Percentiles rank a stretch among this genome's conserved stretches.
These are phyloP conservation scores for Sthenelais limicola DNA, from an alignment of 2,888 invertebrate species.

Conservation along the genomic window DNA sequence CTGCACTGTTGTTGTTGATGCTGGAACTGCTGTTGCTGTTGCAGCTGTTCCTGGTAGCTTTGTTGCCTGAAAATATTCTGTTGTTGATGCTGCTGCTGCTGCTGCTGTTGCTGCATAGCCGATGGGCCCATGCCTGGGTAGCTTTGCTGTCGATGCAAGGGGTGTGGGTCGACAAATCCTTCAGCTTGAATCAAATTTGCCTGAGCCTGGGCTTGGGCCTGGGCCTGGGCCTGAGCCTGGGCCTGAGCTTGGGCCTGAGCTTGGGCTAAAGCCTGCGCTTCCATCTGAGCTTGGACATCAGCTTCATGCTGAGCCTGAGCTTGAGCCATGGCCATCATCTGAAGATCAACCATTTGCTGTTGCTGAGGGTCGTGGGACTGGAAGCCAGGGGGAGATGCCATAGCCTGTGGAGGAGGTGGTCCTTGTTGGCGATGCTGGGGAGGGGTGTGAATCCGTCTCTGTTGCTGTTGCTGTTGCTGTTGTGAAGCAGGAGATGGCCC, in stretches of 20 bases:
- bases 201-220: constrained; percentile 1
- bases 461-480: neutral
- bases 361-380: constrained; percentile 1
- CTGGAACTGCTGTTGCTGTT: constrained; percentile 3
- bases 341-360: too few relatives aligned
- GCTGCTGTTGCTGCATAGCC: constrained; percentile 1
- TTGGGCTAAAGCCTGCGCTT: constrained; percentile 11
- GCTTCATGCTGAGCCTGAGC: neutral
- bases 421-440: neutral
- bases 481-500: neutral
- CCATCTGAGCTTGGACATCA: neutral
- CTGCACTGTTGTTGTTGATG: neutral
- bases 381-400: neutral
- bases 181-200: constrained; percentile 2
- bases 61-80: constrained; percentile 20
- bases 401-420: neutral
- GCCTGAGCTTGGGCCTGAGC: constrained; percentile 1
- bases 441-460: neutral
- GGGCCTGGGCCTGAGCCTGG: neutral
- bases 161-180: neutral
- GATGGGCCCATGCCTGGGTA: neutral
- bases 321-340: constrained; percentile 20
- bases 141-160: neutral
- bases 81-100: constrained; percentile 9
- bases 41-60: constrained; percentile 2